A percentile compares a stretch with the other conserved stretches of the same genome.
phyloP scores from a whole-genome alignment of 2,888 invertebrate species.

The Spodoptera littoralis region DNA sequence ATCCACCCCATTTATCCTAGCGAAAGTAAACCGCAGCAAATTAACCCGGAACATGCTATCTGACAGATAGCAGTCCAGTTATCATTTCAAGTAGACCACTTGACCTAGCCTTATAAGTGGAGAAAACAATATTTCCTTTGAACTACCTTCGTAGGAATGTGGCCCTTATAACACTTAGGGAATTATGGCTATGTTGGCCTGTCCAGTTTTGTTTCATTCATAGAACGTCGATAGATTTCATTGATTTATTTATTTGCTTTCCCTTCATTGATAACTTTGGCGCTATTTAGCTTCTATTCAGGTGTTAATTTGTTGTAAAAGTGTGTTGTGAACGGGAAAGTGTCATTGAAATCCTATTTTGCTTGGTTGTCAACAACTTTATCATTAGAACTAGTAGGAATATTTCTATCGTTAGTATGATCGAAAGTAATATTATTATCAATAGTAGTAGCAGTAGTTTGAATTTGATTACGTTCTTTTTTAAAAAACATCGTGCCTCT shows the following conservation, averaged over 20 bases:
- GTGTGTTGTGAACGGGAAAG: slow-evolving; percentile 26
- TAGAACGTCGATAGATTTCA: slow-evolving; percentile 65
- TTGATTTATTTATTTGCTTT: slow-evolving; percentile 63
- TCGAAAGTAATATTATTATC: not conserved
- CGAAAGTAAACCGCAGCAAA: slow-evolving; percentile 48
- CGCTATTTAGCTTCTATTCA: slow-evolving; percentile 32
- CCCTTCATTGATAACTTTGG: slow-evolving; percentile 60
- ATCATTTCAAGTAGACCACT: slow-evolving; percentile 58
- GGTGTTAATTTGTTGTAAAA: slow-evolving; percentile 52
- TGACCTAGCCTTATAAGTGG: slow-evolving; percentile 65
- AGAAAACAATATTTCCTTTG: slow-evolving; percentile 67
- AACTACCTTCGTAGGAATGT: slow-evolving; percentile 52
- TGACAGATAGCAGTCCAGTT: slow-evolving; percentile 51
- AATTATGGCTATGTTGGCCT: slow-evolving; percentile 30
- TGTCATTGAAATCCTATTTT: slow-evolving; percentile 13
- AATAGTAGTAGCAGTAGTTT: too few species aligned
- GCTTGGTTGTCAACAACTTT: not conserved
- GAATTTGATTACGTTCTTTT: too few species aligned
- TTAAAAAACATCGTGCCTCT: too few species aligned
- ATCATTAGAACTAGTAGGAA: not conserved
- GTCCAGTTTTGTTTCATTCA: slow-evolving; percentile 55
- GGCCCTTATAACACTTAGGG: slow-evolving; percentile 52
- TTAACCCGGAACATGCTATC: slow-evolving; percentile 55
- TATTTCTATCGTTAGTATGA: not conserved
- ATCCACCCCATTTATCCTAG: slow-evolving; percentile 19